Evolutionary conservation across 2,888 invertebrate species (phyloP).

Genomic region (Coleophora deauratella): DNA sequence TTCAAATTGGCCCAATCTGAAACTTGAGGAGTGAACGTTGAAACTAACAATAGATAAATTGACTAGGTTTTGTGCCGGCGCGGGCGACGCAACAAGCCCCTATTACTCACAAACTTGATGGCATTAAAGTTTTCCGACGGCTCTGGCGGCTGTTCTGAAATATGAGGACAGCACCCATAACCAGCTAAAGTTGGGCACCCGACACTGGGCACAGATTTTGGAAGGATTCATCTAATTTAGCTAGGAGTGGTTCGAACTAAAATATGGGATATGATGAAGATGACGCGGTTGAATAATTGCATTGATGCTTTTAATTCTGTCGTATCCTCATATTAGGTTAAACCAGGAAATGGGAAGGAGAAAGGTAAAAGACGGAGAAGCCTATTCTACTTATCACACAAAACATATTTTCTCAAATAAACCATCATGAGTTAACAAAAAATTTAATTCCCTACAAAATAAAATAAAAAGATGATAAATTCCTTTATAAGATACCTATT

Average conservation of each 20-base stretch:
- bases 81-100: constrained; percentile 37
- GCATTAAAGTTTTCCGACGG: constrained; percentile 45
- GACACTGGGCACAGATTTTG: constrained; percentile 4
- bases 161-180: constrained; percentile 34
- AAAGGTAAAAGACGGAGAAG: no score
- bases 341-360: no score
- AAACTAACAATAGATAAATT: constrained; percentile 35
- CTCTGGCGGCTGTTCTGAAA: constrained; percentile 33
- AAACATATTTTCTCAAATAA: no score
- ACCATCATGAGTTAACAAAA: no score
- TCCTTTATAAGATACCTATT: no score
- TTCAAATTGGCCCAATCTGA: constrained; percentile 30
- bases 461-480: no score
- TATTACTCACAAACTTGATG: constrained; percentile 51
- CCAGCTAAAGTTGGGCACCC: constrained; percentile 22
- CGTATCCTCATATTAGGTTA: no score
- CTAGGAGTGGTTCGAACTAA: background rate
- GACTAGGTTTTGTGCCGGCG: constrained; percentile 35
- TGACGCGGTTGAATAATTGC: no score
- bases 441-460: no score
- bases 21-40: constrained; percentile 25
- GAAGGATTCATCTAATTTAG: constrained; percentile 13
- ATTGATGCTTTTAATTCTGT: background rate
- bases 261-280: background rate
- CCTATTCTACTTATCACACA: no score